Percentiles rank a stretch among this genome's conserved stretches.
Evolutionary conservation across 1,140 invertebrate genomes (phyloP).

Genomic region (Lepidurus apus): DNA sequence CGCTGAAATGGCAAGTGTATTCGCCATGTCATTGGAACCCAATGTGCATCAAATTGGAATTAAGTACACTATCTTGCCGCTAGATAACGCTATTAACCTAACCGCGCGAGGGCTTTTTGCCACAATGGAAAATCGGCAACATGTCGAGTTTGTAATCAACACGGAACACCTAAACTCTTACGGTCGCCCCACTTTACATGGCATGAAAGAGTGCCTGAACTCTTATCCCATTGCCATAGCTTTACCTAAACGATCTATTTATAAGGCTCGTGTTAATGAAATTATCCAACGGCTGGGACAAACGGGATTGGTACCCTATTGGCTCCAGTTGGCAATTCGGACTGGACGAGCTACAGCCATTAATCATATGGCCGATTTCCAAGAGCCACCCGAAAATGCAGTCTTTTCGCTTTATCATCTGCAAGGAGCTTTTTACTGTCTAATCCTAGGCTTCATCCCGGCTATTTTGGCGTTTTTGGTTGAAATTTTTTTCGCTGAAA

Average conservation of each 20-base stretch:
- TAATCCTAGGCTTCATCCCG: not conserved
- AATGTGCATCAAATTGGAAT: not conserved
- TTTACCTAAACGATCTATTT: not conserved
- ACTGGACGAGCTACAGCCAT: not conserved
- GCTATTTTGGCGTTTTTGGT: not conserved
- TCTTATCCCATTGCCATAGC: not conserved
- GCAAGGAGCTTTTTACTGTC: not conserved
- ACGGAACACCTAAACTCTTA: not conserved
- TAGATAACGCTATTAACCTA: not conserved
- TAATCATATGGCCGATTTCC: not conserved
- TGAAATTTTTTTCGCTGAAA: not conserved
- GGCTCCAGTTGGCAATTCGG: not conserved
- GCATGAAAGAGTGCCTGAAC: not conserved
- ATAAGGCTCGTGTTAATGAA: not conserved
- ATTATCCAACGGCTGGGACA: not conserved
- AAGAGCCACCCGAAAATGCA: not conserved
- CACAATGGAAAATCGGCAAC: constrained; percentile 1
- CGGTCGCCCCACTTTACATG: not conserved
- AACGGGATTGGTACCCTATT: not conserved
- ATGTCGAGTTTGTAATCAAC: not conserved
- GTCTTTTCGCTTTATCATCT: not conserved
- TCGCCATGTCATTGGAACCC: not conserved
- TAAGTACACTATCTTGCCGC: not conserved
- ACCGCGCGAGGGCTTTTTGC: constrained; percentile 1
- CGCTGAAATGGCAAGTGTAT: not conserved